Percentiles rank a stretch among this genome's conserved stretches.
phyloP scores from a whole-genome alignment of 2,888 invertebrate genomes.

The Catocala nupta region DNA sequence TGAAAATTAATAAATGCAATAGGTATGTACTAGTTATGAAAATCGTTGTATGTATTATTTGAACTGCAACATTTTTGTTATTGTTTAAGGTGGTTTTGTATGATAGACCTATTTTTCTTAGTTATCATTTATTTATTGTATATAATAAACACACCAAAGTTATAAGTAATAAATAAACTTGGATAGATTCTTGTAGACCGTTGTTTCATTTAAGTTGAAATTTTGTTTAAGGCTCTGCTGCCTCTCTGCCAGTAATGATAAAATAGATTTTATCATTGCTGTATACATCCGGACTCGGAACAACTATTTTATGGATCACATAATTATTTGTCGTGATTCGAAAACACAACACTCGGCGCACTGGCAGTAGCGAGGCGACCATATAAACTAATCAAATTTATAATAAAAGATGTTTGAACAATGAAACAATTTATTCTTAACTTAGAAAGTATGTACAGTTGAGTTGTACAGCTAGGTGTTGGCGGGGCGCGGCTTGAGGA shows the following conservation, averaged over 20 bases:
- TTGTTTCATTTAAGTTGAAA: conserved; percentile 65
- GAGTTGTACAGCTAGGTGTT: conserved; percentile 65
- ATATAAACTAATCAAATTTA: too few species aligned
- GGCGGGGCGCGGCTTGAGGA: conserved; percentile 94
- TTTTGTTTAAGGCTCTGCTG: conserved; percentile 22
- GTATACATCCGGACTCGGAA: too few species aligned
- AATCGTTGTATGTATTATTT: conserved; percentile 59
- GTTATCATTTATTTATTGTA: conserved; percentile 83
- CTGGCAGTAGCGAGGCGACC: too few species aligned
- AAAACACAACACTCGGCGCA: too few species aligned
- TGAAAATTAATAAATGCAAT: conserved; percentile 42
- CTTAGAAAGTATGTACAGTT: conserved; percentile 63
- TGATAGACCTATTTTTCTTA: conserved; percentile 72
- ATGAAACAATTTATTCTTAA: conserved; percentile 71
- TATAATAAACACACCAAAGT: conserved; percentile 87
- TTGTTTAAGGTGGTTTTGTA: conserved; percentile 71
- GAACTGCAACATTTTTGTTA: conserved; percentile 60
- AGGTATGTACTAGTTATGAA: conserved; percentile 47
- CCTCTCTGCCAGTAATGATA: too few species aligned
- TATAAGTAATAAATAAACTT: conserved; percentile 84
- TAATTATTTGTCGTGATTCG: too few species aligned
- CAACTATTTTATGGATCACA: too few species aligned
- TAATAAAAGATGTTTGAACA: conserved; percentile 12
- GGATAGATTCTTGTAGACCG: conserved; percentile 77
- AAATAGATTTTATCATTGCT: too few species aligned